Evolutionary conservation across 1,140 invertebrate species (phyloP), one percentile per base, ranked within the genome.

Genomic region (Sminthurides bifidus): DNA sequence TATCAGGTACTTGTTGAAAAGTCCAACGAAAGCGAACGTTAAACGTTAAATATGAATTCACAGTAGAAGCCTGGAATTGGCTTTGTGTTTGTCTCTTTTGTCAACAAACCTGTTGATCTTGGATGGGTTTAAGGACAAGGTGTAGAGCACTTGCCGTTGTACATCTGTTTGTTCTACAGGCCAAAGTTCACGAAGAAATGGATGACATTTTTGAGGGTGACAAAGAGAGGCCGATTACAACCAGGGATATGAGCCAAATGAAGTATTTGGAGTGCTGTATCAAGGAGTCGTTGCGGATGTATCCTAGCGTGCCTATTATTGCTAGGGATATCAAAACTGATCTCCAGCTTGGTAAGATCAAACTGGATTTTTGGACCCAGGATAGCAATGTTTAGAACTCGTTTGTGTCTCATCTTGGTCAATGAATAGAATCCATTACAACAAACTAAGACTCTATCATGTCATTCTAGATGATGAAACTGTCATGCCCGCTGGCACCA

Each of bases 221-320:
- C 56, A 43, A 23, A 0, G 56, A 59, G 8, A 54, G 66, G 17
- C 46, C 52, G 8, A 63, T 72, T 2, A 75, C 72, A 2, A 61
- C 71, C 54, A 71, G 76, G 43, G 72, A 77, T 41, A 52, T 79
- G 2, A 49, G 68, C 24, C 67, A 75, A 57, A 68, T 82, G 63
- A 74, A 73, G 19, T 82, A 81, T 67, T 66, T n/a, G n/a, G n/a
- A n/a, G n/a, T n/a, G n/a, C n/a, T n/a, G n/a, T n/a, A n/a, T n/a
- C n/a, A n/a, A n/a, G n/a, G n/a, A n/a, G n/a, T n/a, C n/a, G n/a
- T n/a, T n/a, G n/a, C n/a, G 81, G 81, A 14, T 62, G 75, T 30
- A 75, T 77, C 80, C 52, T 80, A 91, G 66, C 84, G 83, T 41
- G 78, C 88, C 3, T 81, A 85, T 57, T 80, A 83, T 82, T 54